phyloP scores from a whole-genome alignment of 2,888 invertebrate species.

The Steinernema carpocapsae region DNA sequence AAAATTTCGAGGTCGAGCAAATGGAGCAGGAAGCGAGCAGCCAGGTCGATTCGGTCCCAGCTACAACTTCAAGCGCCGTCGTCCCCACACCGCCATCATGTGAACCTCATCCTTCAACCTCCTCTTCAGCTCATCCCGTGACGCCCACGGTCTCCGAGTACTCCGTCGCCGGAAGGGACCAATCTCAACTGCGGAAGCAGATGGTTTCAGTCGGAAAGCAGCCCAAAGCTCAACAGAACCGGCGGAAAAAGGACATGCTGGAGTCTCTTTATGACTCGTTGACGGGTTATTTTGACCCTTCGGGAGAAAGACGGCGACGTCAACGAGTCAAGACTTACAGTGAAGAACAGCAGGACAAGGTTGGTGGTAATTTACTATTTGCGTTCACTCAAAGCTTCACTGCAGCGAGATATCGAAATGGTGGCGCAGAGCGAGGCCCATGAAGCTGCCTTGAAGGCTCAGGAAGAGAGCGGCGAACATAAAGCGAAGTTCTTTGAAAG shows the following conservation, averaged over 20 bases:
- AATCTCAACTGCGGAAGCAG: constrained; percentile 52
- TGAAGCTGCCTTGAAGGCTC: constrained; percentile 3
- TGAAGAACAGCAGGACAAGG: constrained; percentile 44
- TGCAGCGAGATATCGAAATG: constrained; percentile 38
- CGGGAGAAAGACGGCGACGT: constrained; percentile 51
- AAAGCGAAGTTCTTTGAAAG: constrained; percentile 42
- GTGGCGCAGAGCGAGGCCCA: constrained; percentile 36
- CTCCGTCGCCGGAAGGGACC: background rate
- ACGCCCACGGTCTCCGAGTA: background rate
- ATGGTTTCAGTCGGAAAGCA: constrained; percentile 67
- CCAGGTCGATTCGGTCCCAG: background rate
- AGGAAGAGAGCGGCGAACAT: constrained; percentile 28
- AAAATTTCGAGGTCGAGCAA: background rate
- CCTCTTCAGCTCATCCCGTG: background rate
- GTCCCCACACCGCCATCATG: background rate
- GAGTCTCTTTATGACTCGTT: constrained; percentile 64
- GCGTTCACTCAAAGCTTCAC: background rate
- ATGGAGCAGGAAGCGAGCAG: constrained; percentile 41
- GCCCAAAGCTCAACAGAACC: constrained; percentile 53
- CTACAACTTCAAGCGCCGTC: background rate
- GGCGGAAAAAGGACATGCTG: constrained; percentile 62
- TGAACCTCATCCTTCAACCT: constrained; percentile 29
- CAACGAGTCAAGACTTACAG: constrained; percentile 42
- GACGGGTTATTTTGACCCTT: constrained; percentile 65
- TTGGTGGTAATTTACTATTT: background rate